A percentile compares a stretch with the other conserved stretches of the same genome.
These are phyloP conservation scores for Ceratosolen solmsi DNA, from an alignment of 1,140 invertebrate genomes.

Conservation along the genomic window DNA sequence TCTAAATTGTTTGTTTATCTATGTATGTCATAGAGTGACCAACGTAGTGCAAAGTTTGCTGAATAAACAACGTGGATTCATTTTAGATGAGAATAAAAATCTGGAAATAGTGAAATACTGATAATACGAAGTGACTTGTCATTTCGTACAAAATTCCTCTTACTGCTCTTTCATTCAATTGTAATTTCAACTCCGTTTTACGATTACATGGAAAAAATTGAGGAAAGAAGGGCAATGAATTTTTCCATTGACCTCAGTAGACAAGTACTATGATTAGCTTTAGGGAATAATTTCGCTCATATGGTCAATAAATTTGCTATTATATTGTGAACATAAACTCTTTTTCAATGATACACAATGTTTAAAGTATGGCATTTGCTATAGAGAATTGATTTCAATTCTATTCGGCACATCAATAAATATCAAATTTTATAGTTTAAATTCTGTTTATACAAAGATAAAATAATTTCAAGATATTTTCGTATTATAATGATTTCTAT, in stretches of 20 bases:
- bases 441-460: not conserved
- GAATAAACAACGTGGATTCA: conserved; percentile 23
- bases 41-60: conserved; percentile 23
- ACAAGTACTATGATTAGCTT: conserved; percentile 35
- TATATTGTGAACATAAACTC: not conserved
- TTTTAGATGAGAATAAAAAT: no score
- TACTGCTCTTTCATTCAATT: conserved; percentile 6
- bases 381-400: conserved; percentile 6
- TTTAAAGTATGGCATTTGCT: no score
- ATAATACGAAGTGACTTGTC: no score
- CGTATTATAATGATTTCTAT: conserved; percentile 22
- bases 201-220: not conserved
- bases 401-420: not conserved
- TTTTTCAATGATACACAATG: not conserved
- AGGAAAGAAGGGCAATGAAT: not conserved
- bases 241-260: conserved; percentile 23
- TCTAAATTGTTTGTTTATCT: conserved; percentile 50
- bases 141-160: no score
- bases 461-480: not conserved
- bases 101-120: no score
- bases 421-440: not conserved
- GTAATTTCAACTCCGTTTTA: conserved; percentile 11
- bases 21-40: conserved; percentile 35
- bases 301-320: conserved; percentile 19
- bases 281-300: conserved; percentile 26